Evolutionary conservation across 2,113 vertebrate genomes (phyloP).

Genomic region (Gymnarchus niloticus): DNA sequence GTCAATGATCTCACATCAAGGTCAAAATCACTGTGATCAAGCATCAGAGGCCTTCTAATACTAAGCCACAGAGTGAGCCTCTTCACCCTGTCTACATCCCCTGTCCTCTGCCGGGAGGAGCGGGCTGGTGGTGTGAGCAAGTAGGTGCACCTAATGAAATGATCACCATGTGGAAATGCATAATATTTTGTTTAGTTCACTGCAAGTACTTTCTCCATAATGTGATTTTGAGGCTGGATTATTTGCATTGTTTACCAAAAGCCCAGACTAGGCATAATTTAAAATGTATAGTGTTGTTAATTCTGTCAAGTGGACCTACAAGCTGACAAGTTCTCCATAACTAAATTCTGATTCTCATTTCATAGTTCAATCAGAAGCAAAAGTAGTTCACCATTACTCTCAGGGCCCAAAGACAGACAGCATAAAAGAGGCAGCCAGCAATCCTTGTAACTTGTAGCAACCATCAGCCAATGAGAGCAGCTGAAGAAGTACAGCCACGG

Average conservation of each 20-base stretch:
- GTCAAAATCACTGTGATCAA: not conserved
- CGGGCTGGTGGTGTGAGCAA: not conserved
- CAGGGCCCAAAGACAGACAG: conserved; percentile 21
- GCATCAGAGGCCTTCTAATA: not conserved
- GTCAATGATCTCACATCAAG: not conserved
- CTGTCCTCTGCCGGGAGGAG: not conserved
- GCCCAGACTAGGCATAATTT: not conserved
- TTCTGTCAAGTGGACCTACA: not conserved
- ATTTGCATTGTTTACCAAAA: not conserved
- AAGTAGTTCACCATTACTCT: conserved; percentile 10
- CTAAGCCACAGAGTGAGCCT: not conserved
- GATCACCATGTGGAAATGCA: not conserved
- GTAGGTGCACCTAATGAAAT: not conserved
- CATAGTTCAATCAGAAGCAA: not conserved
- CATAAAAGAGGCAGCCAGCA: conserved; percentile 48
- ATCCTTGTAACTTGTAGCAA: conserved; percentile 76
- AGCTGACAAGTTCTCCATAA: not conserved
- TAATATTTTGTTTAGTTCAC: not conserved
- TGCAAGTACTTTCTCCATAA: not conserved
- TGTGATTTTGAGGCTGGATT: not conserved
- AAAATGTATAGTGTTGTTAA: not conserved
- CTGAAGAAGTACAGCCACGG: conserved; percentile 68
- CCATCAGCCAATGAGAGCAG: conserved; percentile 69
- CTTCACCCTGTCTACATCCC: not conserved
- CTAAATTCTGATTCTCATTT: not conserved